Evolutionary conservation across 1,140 invertebrate species (phyloP), one percentile per base, ranked within the genome.

Genomic region (Papilio glaucus): DNA sequence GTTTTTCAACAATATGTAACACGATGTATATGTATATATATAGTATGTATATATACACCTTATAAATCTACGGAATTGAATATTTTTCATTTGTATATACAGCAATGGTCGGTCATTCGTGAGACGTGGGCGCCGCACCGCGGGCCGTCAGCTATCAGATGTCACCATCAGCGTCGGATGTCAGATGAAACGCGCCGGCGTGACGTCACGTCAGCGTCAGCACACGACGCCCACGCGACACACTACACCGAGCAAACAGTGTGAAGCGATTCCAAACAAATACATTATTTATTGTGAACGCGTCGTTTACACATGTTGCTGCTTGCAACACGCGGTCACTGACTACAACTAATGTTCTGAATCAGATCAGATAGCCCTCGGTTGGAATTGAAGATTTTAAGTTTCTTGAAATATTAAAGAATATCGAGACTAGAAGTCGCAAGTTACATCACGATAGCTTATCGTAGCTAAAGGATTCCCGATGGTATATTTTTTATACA

Each of bases 131-230:
- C 21, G 7, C 0, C 2, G 6, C 15, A 10, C 15, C n/a, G 10
- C 21, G 24, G 13, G 12, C 57, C 24, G 24, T 10, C 26, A 61
- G 29, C 29, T 61, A 29, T 61, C 60, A 29, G 26, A 61, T 61
- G 29, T 61, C 33, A 71, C 61, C 61, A 42, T 61, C 45, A 65
- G 71, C 45, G 9, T 72, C 71, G 39, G 41, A 38, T 72, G 61
- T 65, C 61, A 45, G 41, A 60, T 71, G 42, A 71, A 60, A 71
- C 37, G 53, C 12, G 49, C 53, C 69, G 61, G 24, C 68, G 45
- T 70, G n/a, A 70, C 42, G 45, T 70, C 42, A 37, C 68, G 45
- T 26, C 42, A 26, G 70, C 29, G 49, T 71, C 38, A 39, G 49
- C 67, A 49, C 67, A 49, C 41, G 13, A 41, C 15, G 15, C 21